phyloP scores from a whole-genome alignment of 2,113 vertebrate species.

The Psilopsiagon aymara region DNA sequence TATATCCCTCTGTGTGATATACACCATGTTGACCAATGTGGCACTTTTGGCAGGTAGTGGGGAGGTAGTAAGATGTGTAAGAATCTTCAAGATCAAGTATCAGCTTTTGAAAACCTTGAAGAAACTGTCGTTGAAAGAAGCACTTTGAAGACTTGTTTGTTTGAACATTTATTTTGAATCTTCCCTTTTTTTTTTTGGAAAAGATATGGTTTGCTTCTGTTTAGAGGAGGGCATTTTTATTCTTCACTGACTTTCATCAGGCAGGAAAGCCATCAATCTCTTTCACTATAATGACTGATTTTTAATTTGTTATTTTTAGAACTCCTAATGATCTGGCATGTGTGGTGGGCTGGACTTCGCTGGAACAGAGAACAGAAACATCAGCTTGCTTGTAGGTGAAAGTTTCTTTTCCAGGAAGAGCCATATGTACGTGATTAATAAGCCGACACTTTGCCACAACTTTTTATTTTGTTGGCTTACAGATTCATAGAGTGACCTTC shows the following conservation, averaged over 20 bases:
- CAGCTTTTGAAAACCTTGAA: background rate
- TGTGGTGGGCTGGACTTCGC: background rate
- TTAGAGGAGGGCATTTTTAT: background rate
- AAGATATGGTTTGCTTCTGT: background rate
- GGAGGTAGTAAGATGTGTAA: rapidly evolving
- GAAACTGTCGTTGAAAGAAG: background rate
- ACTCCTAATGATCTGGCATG: background rate
- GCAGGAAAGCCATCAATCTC: background rate
- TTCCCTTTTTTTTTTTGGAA: background rate
- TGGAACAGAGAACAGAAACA: background rate
- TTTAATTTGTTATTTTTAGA: background rate
- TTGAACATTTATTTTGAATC: background rate
- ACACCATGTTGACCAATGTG: background rate
- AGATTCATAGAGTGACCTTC: background rate
- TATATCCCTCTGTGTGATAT: background rate
- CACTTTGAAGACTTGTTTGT: background rate
- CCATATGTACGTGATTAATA: background rate
- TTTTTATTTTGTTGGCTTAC: background rate
- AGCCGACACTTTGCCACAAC: background rate
- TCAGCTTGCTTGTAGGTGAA: background rate
- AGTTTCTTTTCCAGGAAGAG: background rate
- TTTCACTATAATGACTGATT: background rate
- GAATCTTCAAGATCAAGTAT: background rate
- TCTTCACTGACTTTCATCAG: background rate
- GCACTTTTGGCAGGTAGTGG: background rate